Conservation (phyloP, 2,888 invertebrate species). For the Sussaba pulchella region DNA sequence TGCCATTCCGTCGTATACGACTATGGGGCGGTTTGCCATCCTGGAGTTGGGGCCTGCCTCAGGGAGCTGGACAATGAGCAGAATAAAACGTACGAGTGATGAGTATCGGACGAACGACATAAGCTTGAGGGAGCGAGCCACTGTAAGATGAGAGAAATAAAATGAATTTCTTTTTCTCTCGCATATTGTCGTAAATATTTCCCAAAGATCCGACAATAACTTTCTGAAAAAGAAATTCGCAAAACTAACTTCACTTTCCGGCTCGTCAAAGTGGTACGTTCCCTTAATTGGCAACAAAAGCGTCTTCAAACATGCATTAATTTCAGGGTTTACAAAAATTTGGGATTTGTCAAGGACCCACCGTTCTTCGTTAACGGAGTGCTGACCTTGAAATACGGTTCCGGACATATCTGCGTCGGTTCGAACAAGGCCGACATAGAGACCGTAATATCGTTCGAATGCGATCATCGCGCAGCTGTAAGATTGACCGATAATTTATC, state of each 20-base stretch:
- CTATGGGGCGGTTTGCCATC: slow-evolving; percentile 65
- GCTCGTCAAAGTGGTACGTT: too few relatives aligned
- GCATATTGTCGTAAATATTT: too few relatives aligned
- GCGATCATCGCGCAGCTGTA: slow-evolving; percentile 75
- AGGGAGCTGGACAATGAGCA: slow-evolving; percentile 11
- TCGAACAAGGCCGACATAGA: slow-evolving; percentile 50
- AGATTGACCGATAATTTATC: slow-evolving; percentile 40
- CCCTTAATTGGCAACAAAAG: too few relatives aligned
- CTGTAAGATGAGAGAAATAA: not conserved
- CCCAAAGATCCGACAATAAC: too few relatives aligned
- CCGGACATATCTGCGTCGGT: slow-evolving; percentile 71
- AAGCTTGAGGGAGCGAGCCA: too few relatives aligned
- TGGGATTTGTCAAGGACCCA: slow-evolving; percentile 56
- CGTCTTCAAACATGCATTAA: too few relatives aligned
- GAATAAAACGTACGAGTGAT: slow-evolving; percentile 27
- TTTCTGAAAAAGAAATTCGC: too few relatives aligned
- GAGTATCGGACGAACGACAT: too few relatives aligned
- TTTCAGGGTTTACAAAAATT: slow-evolving; percentile 48
- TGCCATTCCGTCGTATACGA: slow-evolving; percentile 79
- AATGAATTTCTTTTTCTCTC: too few relatives aligned
- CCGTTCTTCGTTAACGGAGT: slow-evolving; percentile 52
- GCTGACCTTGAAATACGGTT: slow-evolving; percentile 68
- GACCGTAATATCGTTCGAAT: slow-evolving; percentile 77
- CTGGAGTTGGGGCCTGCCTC: slow-evolving; percentile 70
- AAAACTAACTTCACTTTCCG: too few relatives aligned